A percentile compares a stretch with the other conserved stretches of the same genome.
phyloP scores from a whole-genome alignment of 1,140 invertebrate species.

The Ericerus pela region DNA sequence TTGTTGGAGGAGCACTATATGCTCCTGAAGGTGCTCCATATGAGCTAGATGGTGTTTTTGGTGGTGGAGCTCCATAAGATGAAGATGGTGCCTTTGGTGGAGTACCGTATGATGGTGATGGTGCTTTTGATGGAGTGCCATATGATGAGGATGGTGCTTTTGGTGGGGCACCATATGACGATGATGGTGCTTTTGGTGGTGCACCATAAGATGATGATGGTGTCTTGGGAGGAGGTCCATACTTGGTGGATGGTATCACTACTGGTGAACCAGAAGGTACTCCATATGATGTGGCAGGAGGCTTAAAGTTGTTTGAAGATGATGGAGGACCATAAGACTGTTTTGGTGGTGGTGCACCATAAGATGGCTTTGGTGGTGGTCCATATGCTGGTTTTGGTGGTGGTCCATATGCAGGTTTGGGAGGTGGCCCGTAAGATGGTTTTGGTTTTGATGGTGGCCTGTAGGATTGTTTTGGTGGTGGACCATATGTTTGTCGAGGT shows the following conservation, averaged over 20 bases:
- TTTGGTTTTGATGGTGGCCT: slow-evolving; percentile 21
- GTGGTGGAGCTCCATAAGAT: slow-evolving; percentile 30
- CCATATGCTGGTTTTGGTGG: slow-evolving; percentile 22
- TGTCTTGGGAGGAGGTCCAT: slow-evolving; percentile 18
- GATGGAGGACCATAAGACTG: too few relatives aligned
- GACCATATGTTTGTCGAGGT: slow-evolving; percentile 28
- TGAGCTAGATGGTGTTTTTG: slow-evolving; percentile 20
- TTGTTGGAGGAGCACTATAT: slow-evolving; percentile 19
- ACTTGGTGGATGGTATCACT: slow-evolving; percentile 2
- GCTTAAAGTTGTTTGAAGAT: slow-evolving; percentile 5
- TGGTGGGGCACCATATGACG: slow-evolving; percentile 16
- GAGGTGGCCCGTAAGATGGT: slow-evolving; percentile 26
- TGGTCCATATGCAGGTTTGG: slow-evolving; percentile 23
- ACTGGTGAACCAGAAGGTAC: slow-evolving; percentile 17
- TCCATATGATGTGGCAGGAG: slow-evolving; percentile 14
- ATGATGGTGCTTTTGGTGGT: slow-evolving; percentile 14
- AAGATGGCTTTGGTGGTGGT: slow-evolving; percentile 19
- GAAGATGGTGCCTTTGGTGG: slow-evolving; percentile 47
- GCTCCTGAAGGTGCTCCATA: slow-evolving; percentile 12
- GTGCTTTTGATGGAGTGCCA: slow-evolving; percentile 28
- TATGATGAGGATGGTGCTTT: slow-evolving; percentile 15
- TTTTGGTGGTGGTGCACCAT: slow-evolving; percentile 20
- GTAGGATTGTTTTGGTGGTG: slow-evolving; percentile 23
- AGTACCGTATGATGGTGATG: slow-evolving; percentile 22
- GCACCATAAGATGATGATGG: slow-evolving; percentile 20